phyloP scores from a whole-genome alignment of 2,113 vertebrate species.

The Thoracochromis brauschi region DNA sequence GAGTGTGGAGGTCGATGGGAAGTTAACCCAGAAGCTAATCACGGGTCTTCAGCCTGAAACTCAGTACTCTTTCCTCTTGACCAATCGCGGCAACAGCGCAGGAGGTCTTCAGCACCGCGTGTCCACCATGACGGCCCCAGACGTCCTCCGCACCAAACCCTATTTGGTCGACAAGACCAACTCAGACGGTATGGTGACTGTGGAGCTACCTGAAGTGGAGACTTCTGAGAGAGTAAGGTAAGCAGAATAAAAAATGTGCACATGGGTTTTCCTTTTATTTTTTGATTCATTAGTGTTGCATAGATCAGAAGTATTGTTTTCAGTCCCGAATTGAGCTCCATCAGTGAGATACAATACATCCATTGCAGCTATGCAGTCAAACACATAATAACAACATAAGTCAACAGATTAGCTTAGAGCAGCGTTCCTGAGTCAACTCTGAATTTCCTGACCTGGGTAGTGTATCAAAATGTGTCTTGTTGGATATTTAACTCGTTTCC shows the following conservation, averaged over 20 bases:
- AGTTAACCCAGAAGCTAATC: constrained; percentile 92
- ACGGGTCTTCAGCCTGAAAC: constrained; percentile 95
- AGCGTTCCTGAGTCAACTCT: not conserved
- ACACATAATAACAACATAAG: not conserved
- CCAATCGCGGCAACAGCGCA: constrained; percentile 95
- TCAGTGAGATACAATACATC: not conserved
- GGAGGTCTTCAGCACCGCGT: constrained; percentile 95
- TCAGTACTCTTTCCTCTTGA: constrained; percentile 93
- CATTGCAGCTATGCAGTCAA: not conserved
- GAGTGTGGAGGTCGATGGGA: constrained; percentile 94
- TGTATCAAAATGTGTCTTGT: not conserved
- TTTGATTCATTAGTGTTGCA: not conserved
- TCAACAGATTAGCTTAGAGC: not conserved
- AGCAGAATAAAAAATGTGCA: constrained; percentile 4
- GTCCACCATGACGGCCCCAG: constrained; percentile 90
- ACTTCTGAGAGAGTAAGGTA: constrained; percentile 89
- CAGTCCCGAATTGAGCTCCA: not conserved
- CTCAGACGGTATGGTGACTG: constrained; percentile 91
- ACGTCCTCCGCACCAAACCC: constrained; percentile 90
- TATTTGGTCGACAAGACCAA: constrained; percentile 90
- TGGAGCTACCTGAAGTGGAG: constrained; percentile 87
- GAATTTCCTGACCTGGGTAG: not conserved
- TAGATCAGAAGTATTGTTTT: not conserved
- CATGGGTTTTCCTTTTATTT: not conserved
- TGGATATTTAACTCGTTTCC: not conserved